phyloP scores from a whole-genome alignment of 2,113 vertebrate species.

The Crotophaga sulcirostris region DNA sequence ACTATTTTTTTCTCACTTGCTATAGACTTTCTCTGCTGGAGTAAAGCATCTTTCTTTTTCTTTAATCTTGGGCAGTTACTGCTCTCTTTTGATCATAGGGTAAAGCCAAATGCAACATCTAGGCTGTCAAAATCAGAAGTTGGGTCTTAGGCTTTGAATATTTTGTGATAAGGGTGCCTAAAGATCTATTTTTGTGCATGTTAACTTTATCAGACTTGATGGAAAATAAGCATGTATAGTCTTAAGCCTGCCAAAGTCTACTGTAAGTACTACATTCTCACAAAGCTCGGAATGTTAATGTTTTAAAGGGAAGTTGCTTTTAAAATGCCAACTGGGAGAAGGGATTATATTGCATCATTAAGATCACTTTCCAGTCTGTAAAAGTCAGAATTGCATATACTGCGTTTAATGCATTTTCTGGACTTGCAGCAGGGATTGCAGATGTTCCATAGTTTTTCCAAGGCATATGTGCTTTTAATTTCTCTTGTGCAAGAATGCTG shows the following conservation, averaged over 20 bases:
- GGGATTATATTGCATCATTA: not conserved
- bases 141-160: not conserved
- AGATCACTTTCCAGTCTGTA: not conserved
- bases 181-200: not conserved
- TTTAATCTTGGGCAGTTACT: not conserved
- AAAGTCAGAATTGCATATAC: not conserved
- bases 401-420: not conserved
- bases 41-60: not conserved
- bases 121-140: not conserved
- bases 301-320: not conserved
- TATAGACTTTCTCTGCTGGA: not conserved
- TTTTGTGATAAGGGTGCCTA: not conserved
- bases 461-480: not conserved
- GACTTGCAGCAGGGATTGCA: not conserved
- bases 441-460: not conserved
- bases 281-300: not conserved
- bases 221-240: not conserved
- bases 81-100: not conserved
- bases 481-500: not conserved
- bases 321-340: not conserved
- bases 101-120: not conserved
- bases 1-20: not conserved
- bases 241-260: not conserved
- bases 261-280: not conserved
- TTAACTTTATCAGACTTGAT: not conserved